A percentile compares a stretch with the other conserved stretches of the same genome.
Conservation (phyloP, 2,797 vertebrate genomes). For the Mormyrops attenuatus region DNA sequence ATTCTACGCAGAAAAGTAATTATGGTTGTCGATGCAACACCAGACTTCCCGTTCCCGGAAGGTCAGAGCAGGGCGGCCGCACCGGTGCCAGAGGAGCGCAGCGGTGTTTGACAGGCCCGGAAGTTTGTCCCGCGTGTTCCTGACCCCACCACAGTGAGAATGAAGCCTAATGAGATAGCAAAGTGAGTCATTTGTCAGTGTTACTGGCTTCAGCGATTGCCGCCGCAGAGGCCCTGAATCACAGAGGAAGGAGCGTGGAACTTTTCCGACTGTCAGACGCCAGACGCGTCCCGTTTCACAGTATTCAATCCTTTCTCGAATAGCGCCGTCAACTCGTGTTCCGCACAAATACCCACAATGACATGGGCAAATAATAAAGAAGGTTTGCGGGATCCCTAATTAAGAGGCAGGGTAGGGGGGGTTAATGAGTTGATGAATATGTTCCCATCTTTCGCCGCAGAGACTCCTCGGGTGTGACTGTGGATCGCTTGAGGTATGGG, state of each 20-base stretch:
- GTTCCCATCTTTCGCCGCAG: background rate
- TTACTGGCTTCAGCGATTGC: background rate
- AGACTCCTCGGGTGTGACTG: background rate
- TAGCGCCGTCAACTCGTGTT: background rate
- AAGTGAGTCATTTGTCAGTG: constrained; percentile 23
- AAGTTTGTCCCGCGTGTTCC: background rate
- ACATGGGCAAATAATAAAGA: background rate
- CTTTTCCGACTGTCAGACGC: background rate
- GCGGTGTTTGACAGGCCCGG: background rate
- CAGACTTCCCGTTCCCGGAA: background rate
- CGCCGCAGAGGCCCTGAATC: background rate
- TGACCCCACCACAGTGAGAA: background rate
- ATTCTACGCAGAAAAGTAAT: background rate
- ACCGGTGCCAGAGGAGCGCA: background rate
- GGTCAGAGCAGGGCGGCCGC: background rate
- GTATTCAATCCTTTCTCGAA: background rate
- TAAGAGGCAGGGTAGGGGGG: background rate
- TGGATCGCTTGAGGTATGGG: background rate
- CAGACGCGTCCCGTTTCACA: background rate
- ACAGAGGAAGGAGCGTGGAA: background rate
- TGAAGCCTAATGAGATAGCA: constrained; percentile 18
- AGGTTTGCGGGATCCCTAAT: background rate
- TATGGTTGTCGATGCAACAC: background rate
- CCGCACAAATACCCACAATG: background rate
- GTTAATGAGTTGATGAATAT: background rate